Evolutionary conservation across 1,140 invertebrate species (phyloP).

Genomic region (Platyscapa corneri): DNA sequence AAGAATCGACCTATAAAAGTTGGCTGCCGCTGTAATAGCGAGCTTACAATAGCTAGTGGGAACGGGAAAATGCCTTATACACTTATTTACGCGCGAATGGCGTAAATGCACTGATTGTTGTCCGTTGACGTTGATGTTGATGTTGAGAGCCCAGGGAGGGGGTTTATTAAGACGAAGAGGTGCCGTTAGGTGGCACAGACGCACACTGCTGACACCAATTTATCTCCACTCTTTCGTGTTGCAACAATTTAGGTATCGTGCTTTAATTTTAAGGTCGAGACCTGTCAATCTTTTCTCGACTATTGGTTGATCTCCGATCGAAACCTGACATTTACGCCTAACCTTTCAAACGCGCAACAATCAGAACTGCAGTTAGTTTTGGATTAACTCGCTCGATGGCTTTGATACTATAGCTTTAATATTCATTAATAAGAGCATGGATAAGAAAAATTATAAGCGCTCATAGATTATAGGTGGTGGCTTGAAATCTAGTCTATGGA

Average conservation of each 20-base stretch:
- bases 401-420: neutral
- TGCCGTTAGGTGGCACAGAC: slow-evolving; percentile 57
- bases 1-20: neutral
- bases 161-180: slow-evolving; percentile 51
- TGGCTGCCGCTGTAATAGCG: neutral
- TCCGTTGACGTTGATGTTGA: neutral
- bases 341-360: neutral
- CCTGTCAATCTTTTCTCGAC: neutral
- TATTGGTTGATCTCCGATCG: neutral
- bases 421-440: neutral
- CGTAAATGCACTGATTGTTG: slow-evolving; percentile 23
- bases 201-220: slow-evolving; percentile 31
- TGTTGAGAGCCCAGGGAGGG: neutral
- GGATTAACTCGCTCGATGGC: neutral
- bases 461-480: too few species aligned
- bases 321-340: neutral
- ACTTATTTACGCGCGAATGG: slow-evolving; percentile 22
- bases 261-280: slow-evolving; percentile 19
- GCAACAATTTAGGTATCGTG: neutral
- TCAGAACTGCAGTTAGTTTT: neutral
- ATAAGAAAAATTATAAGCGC: neutral
- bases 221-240: neutral
- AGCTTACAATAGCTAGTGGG: neutral
- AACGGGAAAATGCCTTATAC: neutral
- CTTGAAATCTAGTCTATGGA: neutral